Evolutionary conservation across 2,888 invertebrate species (phyloP), one percentile per base, ranked within the genome.

Genomic region (Molanna angustata): DNA sequence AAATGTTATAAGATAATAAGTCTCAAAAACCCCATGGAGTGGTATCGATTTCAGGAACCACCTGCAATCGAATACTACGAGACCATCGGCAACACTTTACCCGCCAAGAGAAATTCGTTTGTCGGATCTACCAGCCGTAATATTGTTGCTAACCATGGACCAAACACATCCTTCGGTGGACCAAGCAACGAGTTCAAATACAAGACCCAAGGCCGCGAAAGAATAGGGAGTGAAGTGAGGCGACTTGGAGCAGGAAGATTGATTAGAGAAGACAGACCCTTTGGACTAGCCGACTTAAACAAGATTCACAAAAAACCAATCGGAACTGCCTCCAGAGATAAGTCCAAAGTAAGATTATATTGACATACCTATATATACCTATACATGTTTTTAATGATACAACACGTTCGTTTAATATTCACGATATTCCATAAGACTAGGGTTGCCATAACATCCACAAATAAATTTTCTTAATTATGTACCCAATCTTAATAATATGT

Each of bases 311-410:
- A 76, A 61, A 81, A 80, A 64, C 70, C 79, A 46, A 81, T 78
- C 68, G 41, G 20, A 41, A 81, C 80, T 3, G 76, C 80, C 6
- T 79, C 80, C 1, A 71, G 80, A 61, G 81, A 80, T 61, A 80
- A 80, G 62, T 78, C 79, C 64, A 74, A 79, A 72, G 80, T 80
- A 65, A 66, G 64, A 7, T 9, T 37, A 6, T 9, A 27, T 27
- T n/a, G n/a, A n/a, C n/a, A n/a, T n/a, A n/a, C n/a, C n/a, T n/a
- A n/a, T n/a, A n/a, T n/a, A n/a, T n/a, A n/a, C n/a, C n/a, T n/a
- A n/a, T n/a, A n/a, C n/a, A n/a, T n/a, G n/a, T n/a, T n/a, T n/a
- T n/a, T n/a, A n/a, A n/a, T n/a, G n/a, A n/a, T n/a, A n/a, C n/a
- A n/a, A n/a, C n/a, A n/a, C n/a, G n/a, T n/a, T n/a, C n/a, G n/a